phyloP scores from a whole-genome alignment of 1,140 invertebrate genomes.

The Rhopalosiphum maidis region DNA sequence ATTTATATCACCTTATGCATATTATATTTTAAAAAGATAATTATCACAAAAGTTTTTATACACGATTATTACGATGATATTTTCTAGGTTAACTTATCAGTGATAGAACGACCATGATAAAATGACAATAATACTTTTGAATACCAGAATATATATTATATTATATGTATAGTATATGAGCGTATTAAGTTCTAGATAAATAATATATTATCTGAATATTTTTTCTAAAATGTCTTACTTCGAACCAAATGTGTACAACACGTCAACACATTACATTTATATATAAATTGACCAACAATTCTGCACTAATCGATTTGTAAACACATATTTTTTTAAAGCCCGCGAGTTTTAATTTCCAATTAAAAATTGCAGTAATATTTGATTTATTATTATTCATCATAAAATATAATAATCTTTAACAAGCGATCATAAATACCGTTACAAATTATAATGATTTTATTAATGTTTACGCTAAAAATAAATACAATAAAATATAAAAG shows the following conservation, averaged over 20 bases:
- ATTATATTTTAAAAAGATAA: neutral
- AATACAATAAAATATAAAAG: neutral
- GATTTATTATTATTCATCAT: neutral
- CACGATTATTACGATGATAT: neutral
- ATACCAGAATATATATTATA: neutral
- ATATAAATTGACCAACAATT: neutral
- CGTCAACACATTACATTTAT: no score
- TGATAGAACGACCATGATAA: neutral
- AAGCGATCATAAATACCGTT: constrained; percentile 1
- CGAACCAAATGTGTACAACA: no score
- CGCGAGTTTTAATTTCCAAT: neutral
- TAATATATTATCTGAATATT: neutral
- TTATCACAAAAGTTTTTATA: neutral
- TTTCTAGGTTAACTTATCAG: no score
- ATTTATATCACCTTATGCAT: no score
- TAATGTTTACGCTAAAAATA: neutral
- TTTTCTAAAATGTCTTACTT: neutral
- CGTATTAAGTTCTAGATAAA: neutral
- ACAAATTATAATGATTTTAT: neutral
- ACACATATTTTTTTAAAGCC: neutral
- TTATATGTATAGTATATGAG: neutral
- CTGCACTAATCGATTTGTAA: neutral
- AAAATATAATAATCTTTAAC: neutral
- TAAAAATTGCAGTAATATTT: neutral
- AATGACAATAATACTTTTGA: neutral